phyloP scores from a whole-genome alignment of 2,797 vertebrate genomes.

The Eptatretus atami region DNA sequence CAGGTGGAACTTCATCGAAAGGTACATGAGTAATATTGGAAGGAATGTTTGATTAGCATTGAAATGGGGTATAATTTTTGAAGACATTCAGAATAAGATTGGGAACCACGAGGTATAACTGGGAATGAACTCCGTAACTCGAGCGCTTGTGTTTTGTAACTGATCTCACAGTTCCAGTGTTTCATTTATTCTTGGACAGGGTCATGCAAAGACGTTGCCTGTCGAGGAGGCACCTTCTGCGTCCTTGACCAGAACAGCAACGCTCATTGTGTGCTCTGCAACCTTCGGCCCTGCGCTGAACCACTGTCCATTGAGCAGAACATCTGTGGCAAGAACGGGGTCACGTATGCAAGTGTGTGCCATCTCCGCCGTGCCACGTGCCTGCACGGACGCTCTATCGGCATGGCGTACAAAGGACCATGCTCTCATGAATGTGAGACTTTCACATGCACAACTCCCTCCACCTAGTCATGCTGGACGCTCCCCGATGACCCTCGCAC shows the following conservation, averaged over 20 bases:
- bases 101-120: too few species aligned
- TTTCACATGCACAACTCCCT: too few species aligned
- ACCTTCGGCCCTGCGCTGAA: conserved; percentile 54
- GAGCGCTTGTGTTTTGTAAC: too few species aligned
- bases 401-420: conserved; percentile 78
- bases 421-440: conserved; percentile 60
- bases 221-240: conserved; percentile 65
- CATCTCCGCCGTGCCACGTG: conserved; percentile 86
- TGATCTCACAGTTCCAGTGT: conserved; percentile 1
- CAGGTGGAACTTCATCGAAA: too few species aligned
- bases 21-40: too few species aligned
- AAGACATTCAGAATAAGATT: too few species aligned
- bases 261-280: conserved; percentile 85
- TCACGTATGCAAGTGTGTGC: conserved; percentile 66
- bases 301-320: conserved; percentile 38
- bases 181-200: conserved; percentile 20
- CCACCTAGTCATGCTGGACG: too few species aligned
- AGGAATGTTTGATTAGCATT: too few species aligned
- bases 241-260: conserved; percentile 98
- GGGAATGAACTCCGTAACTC: too few species aligned
- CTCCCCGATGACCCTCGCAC: too few species aligned
- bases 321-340: conserved; percentile 80
- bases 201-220: conserved; percentile 67
- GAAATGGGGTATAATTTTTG: too few species aligned
- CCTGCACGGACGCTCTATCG: conserved; percentile 67